Base-by-base conservation (phyloP, 2,888 invertebrate genomes). In the Scaptomyza polygonia region DNA sequence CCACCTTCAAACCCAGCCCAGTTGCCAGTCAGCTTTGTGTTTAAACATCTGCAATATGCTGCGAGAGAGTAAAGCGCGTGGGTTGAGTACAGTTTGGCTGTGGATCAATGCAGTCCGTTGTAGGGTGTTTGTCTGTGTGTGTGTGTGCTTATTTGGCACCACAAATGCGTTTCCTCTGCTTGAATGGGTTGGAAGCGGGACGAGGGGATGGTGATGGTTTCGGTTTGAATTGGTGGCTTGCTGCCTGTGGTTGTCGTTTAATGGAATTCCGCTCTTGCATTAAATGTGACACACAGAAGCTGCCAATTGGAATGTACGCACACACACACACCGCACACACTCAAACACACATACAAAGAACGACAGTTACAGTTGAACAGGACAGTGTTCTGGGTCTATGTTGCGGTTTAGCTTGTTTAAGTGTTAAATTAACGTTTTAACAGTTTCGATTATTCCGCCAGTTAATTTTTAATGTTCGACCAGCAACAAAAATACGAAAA, bases 401-500 rank as follows among this genome's bases (percentile, higher is more conserved):
- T 70, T 82, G 82, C 61, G 88, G 82, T 79, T 82, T 88, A 83
- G 78, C 86, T 83, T 84, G 86, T 86, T 86, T 86, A 84, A 88
- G 88, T 88, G 88, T 84, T 88, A 88, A 84, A 86, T 84, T 88
- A 83, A 86, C 78, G 81, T 88, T 88, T 80, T 78, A 88, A 83
- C 84, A 80, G 78, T 64, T 84, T 83, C 81, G 79, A 79, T 86
- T 83, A 88, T 86, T 74, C 72, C 54, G 68, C 70, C 72, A 79
- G 77, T 83, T 86, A 82, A 82, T 82, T 82, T 82, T 87, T 82
- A 85, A 82, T 80, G 77, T 40, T 45, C 27, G 16, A 4, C 14
- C 1, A 44, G 30, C 32, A 21, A 56, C 5, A 47, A 70, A 57
- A 56, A 62, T 3, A 1, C 5, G 8, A 18, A 9, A 48, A 36